phyloP scores from a whole-genome alignment of 2,113 vertebrate genomes.

The Macroglossus sobrinus region DNA sequence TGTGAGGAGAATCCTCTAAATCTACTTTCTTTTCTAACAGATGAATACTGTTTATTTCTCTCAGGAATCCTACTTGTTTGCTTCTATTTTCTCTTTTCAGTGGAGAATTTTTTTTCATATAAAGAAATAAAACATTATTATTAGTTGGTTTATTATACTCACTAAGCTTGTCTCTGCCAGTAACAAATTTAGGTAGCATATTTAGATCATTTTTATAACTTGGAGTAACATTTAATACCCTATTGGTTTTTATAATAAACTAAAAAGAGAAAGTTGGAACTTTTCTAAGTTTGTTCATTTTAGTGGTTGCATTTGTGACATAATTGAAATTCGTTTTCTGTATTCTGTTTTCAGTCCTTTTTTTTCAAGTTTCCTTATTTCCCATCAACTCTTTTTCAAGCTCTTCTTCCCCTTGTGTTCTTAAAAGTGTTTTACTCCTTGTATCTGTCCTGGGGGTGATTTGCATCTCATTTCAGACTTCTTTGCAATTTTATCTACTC shows the following conservation, averaged over 20 bases:
- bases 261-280: not conserved
- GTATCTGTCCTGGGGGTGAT: not conserved
- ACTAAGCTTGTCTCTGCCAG: not conserved
- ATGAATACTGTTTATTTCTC: not conserved
- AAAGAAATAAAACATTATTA: not conserved
- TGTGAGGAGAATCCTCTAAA: not conserved
- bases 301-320: not conserved
- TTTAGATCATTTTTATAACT: not conserved
- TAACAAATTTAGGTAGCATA: not conserved
- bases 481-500: not conserved
- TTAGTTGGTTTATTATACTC: not conserved
- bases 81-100: conserved; percentile 17
- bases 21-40: not conserved
- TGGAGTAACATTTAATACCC: not conserved
- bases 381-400: not conserved
- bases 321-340: not conserved
- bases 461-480: not conserved
- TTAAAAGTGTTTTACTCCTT: not conserved
- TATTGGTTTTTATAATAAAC: not conserved
- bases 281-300: not conserved
- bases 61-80: not conserved
- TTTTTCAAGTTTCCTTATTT: not conserved
- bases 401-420: not conserved
- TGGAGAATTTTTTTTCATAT: not conserved
- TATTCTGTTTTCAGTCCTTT: not conserved